Conservation (phyloP, 2,797 vertebrate genomes). For the Bovichtus diacanthus region DNA sequence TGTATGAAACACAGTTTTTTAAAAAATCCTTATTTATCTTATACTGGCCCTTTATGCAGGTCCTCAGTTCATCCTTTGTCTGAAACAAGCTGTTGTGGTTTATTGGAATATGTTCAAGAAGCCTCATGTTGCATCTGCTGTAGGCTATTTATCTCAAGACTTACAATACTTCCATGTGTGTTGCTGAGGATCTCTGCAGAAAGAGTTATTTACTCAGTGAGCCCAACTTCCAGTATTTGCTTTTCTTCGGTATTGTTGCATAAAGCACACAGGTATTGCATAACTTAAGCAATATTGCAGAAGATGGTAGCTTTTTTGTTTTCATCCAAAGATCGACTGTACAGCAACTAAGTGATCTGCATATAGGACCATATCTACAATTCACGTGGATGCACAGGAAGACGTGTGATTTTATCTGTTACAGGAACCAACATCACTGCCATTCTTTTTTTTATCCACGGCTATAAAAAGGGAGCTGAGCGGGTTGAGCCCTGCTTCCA, state of each 20-base stretch:
- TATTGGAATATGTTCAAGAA: too few relatives aligned
- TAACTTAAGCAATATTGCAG: conserved; percentile 20
- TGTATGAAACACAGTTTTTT: too few relatives aligned
- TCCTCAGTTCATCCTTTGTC: too few relatives aligned
- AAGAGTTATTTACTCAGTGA: neutral
- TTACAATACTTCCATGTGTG: neutral
- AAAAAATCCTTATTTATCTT: too few relatives aligned
- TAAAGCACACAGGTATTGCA: conserved; percentile 20
- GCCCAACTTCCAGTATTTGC: neutral
- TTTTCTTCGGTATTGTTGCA: conserved; percentile 13
- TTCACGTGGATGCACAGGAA: conserved; percentile 38
- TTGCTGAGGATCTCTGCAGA: neutral
- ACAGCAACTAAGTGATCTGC: neutral
- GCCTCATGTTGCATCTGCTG: neutral
- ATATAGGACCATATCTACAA: conserved; percentile 4
- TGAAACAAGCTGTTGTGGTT: too few relatives aligned
- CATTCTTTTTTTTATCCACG: conserved; percentile 48
- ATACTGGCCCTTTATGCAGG: too few relatives aligned
- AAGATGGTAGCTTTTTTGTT: neutral
- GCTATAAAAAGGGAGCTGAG: conserved; percentile 66
- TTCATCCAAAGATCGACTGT: neutral
- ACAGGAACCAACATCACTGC: conserved; percentile 22
- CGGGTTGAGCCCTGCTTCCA: neutral
- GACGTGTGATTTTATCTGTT: conserved; percentile 18
- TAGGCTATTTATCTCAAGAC: neutral